These are phyloP conservation scores for Tauraco hartlaubi DNA, from an alignment of 2,797 vertebrate genomes.

Conservation along the genomic window DNA sequence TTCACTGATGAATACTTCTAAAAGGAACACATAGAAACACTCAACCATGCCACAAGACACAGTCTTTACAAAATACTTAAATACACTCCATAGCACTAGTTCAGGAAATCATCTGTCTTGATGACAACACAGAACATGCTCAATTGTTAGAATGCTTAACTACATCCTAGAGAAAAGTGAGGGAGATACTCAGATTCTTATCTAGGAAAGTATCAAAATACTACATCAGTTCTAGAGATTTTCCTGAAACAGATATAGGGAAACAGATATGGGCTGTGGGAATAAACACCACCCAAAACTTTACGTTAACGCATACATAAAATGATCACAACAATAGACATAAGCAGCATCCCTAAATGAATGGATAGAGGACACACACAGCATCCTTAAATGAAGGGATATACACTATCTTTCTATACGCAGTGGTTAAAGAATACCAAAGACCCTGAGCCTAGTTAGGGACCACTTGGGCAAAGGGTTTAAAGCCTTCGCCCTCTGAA, in stretches of 20 bases:
- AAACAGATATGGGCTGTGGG: background rate
- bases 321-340: background rate
- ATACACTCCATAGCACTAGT: background rate
- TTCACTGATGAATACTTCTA: conserved; percentile 46
- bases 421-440: background rate
- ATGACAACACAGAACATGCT: background rate
- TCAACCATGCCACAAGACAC: background rate
- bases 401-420: background rate
- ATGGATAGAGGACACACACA: background rate
- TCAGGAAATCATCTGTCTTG: background rate
- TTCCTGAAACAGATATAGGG: background rate
- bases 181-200: background rate
- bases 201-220: background rate
- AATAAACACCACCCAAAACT: background rate
- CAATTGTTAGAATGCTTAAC: background rate
- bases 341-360: background rate
- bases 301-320: background rate
- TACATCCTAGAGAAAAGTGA: background rate
- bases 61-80: background rate
- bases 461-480: background rate
- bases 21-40: background rate
- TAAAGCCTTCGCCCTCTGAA: background rate
- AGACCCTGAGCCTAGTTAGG: background rate
- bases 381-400: background rate
- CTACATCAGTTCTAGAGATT: background rate